Conservation (phyloP, 2,113 vertebrate species). For the Mirza zaza region DNA sequence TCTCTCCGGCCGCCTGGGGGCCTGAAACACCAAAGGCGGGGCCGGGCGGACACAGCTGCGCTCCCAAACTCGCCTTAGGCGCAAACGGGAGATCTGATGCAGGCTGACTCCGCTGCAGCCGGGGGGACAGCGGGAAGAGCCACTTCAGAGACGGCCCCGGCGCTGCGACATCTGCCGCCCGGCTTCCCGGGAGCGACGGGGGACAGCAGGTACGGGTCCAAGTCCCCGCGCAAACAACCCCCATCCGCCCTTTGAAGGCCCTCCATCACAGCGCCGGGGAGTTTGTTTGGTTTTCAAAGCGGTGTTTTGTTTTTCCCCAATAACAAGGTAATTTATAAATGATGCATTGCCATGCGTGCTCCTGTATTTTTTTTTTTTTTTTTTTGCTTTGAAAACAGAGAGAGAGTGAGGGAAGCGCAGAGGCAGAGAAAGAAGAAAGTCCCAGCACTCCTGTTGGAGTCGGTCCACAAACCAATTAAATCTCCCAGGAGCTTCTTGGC, state of each 20-base stretch:
- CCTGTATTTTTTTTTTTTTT: too few relatives aligned
- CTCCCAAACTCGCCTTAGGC: conserved; percentile 94
- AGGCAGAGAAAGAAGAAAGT: conserved; percentile 68
- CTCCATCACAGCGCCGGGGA: conserved; percentile 83
- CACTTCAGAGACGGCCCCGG: conserved; percentile 96
- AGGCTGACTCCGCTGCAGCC: conserved; percentile 90
- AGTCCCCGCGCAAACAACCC: conserved; percentile 84
- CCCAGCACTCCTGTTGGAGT: conserved; percentile 49
- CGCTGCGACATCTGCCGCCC: conserved; percentile 93
- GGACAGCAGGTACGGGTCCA: conserved; percentile 92
- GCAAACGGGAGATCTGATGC: conserved; percentile 95
- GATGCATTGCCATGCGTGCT: conserved; percentile 84
- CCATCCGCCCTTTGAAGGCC: conserved; percentile 89
- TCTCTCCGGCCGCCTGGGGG: conserved; percentile 92
- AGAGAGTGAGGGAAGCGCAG: conserved; percentile 61
- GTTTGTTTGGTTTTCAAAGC: conserved; percentile 89
- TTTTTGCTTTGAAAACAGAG: conserved; percentile 63
- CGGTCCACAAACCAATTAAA: conserved; percentile 57
- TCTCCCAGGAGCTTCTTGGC: conserved; percentile 57
- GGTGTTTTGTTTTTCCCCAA: conserved; percentile 83
- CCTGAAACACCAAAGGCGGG: conserved; percentile 94
- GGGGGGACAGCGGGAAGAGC: conserved; percentile 91
- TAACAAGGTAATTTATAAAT: conserved; percentile 91
- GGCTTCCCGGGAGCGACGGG: conserved; percentile 91
- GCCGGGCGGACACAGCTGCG: conserved; percentile 95